phyloP scores from a whole-genome alignment of 2,888 invertebrate genomes.

The Athrips mouffetella region DNA sequence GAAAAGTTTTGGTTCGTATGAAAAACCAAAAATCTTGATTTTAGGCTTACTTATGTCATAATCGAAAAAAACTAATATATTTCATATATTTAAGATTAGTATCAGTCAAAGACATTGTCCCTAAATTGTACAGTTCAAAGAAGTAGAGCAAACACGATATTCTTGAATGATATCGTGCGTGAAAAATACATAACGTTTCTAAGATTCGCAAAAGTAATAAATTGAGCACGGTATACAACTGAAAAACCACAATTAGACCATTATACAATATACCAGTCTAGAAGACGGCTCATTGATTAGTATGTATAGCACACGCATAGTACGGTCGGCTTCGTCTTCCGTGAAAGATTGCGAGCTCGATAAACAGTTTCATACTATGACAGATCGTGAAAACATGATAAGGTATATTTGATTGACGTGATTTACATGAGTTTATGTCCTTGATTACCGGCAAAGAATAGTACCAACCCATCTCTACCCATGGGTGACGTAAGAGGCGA shows the following conservation, averaged over 20 bases:
- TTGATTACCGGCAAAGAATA: no score
- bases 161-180: constrained; percentile 1
- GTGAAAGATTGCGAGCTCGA: constrained; percentile 17
- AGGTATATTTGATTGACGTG: neutral
- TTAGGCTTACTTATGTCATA: no score
- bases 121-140: neutral
- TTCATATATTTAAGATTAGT: no score
- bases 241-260: constrained; percentile 13
- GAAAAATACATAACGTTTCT: constrained; percentile 1
- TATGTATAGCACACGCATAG: neutral
- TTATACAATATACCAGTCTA: constrained; percentile 23
- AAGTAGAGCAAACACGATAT: neutral
- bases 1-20: no score
- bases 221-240: neutral
- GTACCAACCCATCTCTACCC: no score
- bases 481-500: no score
- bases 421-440: neutral
- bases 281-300: neutral
- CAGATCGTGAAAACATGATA: neutral
- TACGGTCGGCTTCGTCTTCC: neutral
- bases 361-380: constrained; percentile 23
- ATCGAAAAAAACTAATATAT: no score
- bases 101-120: no score
- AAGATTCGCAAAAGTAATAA: neutral
- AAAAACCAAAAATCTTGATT: no score